Evolutionary conservation across 1,140 invertebrate genomes (phyloP).

Genomic region (Ostrea denselamellosa): DNA sequence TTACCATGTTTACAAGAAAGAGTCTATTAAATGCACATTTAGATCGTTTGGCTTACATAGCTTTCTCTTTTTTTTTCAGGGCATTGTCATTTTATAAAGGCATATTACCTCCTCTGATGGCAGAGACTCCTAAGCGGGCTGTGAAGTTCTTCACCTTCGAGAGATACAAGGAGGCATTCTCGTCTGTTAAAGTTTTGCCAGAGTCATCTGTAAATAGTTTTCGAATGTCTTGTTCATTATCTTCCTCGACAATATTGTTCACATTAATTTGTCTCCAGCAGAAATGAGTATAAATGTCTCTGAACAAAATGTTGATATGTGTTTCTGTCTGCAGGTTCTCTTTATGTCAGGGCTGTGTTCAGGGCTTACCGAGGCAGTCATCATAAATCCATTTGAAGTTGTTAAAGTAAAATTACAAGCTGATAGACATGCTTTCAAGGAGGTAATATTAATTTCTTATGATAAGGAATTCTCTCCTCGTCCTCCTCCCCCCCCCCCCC

Average conservation of each 20-base stretch:
- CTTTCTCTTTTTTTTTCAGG: slow-evolving; percentile 78
- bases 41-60: background rate
- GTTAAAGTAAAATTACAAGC: slow-evolving; percentile 90
- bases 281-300: background rate
- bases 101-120: slow-evolving; percentile 92
- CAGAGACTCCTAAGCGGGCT: slow-evolving; percentile 96
- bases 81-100: slow-evolving; percentile 89
- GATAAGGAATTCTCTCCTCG: no score
- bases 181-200: slow-evolving; percentile 79
- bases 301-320: background rate
- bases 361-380: slow-evolving; percentile 91
- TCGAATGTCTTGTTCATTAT: background rate
- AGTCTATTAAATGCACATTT: no score
- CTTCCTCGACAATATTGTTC: background rate
- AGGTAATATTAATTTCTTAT: slow-evolving; percentile 64
- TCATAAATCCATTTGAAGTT: slow-evolving; percentile 96
- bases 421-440: slow-evolving; percentile 80
- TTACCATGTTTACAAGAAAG: no score
- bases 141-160: slow-evolving; percentile 96
- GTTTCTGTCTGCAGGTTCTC: slow-evolving; percentile 84
- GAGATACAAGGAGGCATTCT: slow-evolving; percentile 92
- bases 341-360: slow-evolving; percentile 91
- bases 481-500: no score
- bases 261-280: background rate
- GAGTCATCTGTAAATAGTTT: slow-evolving; percentile 64